phyloP scores from a whole-genome alignment of 2,113 vertebrate genomes.

The Ameiurus melas region DNA sequence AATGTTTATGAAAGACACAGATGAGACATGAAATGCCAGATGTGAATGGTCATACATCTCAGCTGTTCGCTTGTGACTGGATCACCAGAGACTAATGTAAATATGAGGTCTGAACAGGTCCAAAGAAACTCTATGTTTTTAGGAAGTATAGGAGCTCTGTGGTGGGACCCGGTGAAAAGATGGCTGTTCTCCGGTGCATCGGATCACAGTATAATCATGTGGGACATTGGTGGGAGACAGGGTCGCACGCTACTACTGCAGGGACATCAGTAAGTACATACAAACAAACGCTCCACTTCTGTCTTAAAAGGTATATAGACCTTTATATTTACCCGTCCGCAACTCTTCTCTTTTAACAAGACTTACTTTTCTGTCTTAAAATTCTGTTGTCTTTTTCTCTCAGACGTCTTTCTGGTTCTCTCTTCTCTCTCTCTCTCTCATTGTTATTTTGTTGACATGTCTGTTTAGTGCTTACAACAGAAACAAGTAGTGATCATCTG shows the following conservation, averaged over 20 bases:
- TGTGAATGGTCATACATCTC: neutral
- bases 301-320: neutral
- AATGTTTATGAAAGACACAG: neutral
- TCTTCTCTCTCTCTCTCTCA: neutral
- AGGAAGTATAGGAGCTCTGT: slow-evolving; percentile 88
- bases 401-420: neutral
- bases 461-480: neutral
- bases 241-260: slow-evolving; percentile 88
- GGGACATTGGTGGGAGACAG: slow-evolving; percentile 95
- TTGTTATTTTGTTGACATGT: neutral
- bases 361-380: neutral
- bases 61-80: neutral
- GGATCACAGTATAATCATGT: slow-evolving; percentile 97
- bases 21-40: neutral
- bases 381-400: neutral
- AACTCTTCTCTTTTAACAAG: neutral
- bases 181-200: slow-evolving; percentile 95
- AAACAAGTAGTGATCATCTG: neutral
- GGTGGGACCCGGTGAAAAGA: slow-evolving; percentile 93
- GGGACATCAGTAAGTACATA: slow-evolving; percentile 88
- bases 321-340: neutral
- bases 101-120: neutral
- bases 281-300: neutral
- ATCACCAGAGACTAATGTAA: neutral
- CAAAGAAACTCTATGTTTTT: slow-evolving; percentile 22